These are phyloP conservation scores for Ecdyonurus torrentis DNA, from an alignment of 2,888 invertebrate species.

Conservation along the genomic window DNA sequence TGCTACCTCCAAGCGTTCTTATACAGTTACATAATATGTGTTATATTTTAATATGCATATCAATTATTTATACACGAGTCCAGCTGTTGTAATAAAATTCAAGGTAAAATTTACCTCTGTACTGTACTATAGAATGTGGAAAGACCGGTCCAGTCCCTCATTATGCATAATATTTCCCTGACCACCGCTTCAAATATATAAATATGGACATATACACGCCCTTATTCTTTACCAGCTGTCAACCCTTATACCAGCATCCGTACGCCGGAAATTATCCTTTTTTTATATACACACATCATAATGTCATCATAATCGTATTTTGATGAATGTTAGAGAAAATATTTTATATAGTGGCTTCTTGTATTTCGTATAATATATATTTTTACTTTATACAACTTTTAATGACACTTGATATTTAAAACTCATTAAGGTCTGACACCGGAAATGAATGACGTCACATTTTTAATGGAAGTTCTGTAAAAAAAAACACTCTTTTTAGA, in stretches of 20 bases:
- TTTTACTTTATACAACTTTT: neutral
- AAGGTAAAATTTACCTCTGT: too few relatives aligned
- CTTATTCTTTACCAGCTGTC: neutral
- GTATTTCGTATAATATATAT: neutral
- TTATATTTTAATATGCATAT: too few relatives aligned
- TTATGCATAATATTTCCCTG: neutral
- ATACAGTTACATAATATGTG: too few relatives aligned
- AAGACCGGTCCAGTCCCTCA: neutral
- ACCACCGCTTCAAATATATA: neutral
- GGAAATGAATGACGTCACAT: conserved; percentile 1
- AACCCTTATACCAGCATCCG: neutral
- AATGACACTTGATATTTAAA: conserved; percentile 3
- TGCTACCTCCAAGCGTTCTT: too few relatives aligned
- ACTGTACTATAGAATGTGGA: too few relatives aligned
- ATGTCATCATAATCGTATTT: neutral
- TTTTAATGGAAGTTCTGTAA: neutral
- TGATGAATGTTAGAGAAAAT: neutral
- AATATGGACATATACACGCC: neutral
- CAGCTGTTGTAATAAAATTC: too few relatives aligned
- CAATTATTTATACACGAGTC: too few relatives aligned
- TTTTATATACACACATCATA: neutral
- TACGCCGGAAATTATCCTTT: neutral
- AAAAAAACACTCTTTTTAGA: too few relatives aligned
- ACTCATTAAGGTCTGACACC: conserved; percentile 1
- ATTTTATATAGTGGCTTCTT: too few relatives aligned